phyloP scores from a whole-genome alignment of 2,888 invertebrate species.

The Rhogogaster chlorosoma region DNA sequence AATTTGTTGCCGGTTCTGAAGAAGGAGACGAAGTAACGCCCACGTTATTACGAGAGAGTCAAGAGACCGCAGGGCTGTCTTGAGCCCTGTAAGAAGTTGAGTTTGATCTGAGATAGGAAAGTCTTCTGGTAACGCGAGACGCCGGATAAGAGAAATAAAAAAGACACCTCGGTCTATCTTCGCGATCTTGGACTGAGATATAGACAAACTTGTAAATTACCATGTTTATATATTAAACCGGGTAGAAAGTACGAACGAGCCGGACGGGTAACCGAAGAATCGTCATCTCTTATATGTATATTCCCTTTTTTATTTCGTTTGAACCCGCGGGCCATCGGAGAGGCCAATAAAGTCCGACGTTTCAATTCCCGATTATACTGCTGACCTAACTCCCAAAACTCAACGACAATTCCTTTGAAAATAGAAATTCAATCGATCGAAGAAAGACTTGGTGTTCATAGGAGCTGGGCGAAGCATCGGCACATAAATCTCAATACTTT shows the following conservation, averaged over 20 bases:
- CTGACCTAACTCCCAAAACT: not conserved
- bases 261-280: not conserved
- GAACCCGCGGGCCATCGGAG: not conserved
- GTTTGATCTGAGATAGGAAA: slow-evolving; percentile 46
- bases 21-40: slow-evolving; percentile 14
- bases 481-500: not conserved
- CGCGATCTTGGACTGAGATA: slow-evolving; percentile 42
- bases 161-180: slow-evolving; percentile 49
- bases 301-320: not conserved
- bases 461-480: no score
- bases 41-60: slow-evolving; percentile 18
- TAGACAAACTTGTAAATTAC: slow-evolving; percentile 43
- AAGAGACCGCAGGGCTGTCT: not conserved
- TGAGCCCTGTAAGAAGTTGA: slow-evolving; percentile 8
- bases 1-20: not conserved
- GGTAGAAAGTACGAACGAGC: not conserved
- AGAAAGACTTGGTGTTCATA: not conserved
- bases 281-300: not conserved
- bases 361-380: slow-evolving; percentile 8
- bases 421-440: not conserved
- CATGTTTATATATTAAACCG: slow-evolving; percentile 39
- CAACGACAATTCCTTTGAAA: not conserved
- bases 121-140: slow-evolving; percentile 38
- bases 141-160: slow-evolving; percentile 41
- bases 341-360: slow-evolving; percentile 12